Conservation (phyloP, 2,888 invertebrate genomes). For the Drosophila fulvimacula region DNA sequence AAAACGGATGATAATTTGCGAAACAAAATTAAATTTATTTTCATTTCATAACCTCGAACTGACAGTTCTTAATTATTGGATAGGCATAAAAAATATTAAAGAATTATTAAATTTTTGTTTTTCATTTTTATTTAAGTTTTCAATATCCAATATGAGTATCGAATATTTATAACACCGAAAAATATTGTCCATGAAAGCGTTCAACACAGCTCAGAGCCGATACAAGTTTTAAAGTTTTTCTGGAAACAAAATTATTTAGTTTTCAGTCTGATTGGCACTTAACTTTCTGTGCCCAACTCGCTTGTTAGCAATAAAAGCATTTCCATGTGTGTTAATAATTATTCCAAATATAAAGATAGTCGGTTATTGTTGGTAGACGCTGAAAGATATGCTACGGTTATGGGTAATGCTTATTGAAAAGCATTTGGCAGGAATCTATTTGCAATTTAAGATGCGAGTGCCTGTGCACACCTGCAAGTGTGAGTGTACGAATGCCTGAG, state of each 20-base stretch:
- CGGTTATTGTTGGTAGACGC: background rate
- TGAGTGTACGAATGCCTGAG: conserved; percentile 50
- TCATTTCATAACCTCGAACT: background rate
- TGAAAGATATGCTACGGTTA: conserved; percentile 26
- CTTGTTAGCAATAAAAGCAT: conserved; percentile 23
- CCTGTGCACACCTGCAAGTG: conserved; percentile 22
- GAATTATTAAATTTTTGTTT: background rate
- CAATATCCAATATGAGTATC: background rate
- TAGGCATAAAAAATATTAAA: background rate
- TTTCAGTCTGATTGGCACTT: conserved; percentile 59
- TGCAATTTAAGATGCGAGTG: conserved; percentile 38
- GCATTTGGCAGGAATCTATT: conserved; percentile 27
- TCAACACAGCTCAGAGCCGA: conserved; percentile 5
- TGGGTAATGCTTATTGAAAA: conserved; percentile 39
- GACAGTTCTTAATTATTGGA: background rate
- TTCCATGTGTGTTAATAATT: conserved; percentile 11
- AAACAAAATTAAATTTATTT: background rate
- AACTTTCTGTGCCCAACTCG: conserved; percentile 35
- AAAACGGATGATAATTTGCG: background rate
- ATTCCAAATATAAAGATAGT: background rate
- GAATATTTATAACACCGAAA: conserved; percentile 4
- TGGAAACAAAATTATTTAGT: conserved; percentile 5
- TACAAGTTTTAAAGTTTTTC: conserved; percentile 30
- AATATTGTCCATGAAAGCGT: background rate
- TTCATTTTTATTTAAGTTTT: background rate